Conservation (phyloP, 1,140 invertebrate genomes). For the Drosophila arizonae region DNA sequence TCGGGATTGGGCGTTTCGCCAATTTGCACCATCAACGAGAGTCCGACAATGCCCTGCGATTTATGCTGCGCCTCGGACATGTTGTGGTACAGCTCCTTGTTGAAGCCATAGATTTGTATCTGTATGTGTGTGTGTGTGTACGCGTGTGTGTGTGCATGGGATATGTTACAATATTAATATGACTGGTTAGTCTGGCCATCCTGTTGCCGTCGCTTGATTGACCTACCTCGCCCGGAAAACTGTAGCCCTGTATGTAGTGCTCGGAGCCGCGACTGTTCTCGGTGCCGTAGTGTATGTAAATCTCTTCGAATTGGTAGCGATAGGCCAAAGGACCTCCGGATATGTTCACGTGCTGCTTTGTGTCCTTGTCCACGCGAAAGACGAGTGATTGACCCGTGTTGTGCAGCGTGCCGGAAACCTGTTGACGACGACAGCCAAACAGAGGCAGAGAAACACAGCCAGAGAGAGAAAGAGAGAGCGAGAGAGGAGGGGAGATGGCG, state of each 20-base stretch:
- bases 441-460: not conserved
- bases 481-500: not conserved
- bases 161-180: constrained; percentile 15
- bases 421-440: constrained; percentile 50
- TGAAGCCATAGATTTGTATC: constrained; percentile 98
- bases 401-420: constrained; percentile 93
- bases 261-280: constrained; percentile 95
- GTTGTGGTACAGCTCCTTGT: constrained; percentile 97
- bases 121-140: constrained; percentile 82
- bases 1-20: constrained; percentile 93
- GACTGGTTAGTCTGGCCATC: not conserved
- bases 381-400: constrained; percentile 96
- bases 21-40: constrained; percentile 96
- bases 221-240: constrained; percentile 96
- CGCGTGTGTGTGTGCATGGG: not conserved
- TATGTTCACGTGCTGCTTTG: constrained; percentile 93
- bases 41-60: constrained; percentile 95
- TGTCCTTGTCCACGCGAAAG: constrained; percentile 93
- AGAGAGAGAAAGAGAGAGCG: not conserved
- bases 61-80: constrained; percentile 97
- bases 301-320: constrained; percentile 95
- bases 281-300: constrained; percentile 97
- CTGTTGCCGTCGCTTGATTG: not conserved
- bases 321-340: constrained; percentile 98
- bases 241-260: constrained; percentile 95